These are phyloP conservation scores for Perizoma flavofasciatum DNA, from an alignment of 2,888 invertebrate genomes.

Conservation along the genomic window DNA sequence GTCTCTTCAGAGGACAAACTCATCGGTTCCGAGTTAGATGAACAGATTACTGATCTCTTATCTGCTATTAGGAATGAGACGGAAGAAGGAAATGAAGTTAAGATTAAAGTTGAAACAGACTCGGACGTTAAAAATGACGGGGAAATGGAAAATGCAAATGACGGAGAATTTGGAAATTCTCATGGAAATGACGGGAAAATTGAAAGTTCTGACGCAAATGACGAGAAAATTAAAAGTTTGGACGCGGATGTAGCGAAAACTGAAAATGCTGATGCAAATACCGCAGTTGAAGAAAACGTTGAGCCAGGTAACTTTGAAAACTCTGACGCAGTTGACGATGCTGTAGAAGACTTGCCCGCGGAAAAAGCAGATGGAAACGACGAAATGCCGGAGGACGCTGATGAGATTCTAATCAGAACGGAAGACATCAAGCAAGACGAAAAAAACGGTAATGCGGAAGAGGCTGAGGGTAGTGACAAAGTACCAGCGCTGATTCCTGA, in stretches of 20 bases:
- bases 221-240: too few species aligned
- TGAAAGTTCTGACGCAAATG: too few species aligned
- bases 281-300: background rate
- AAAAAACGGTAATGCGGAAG: slow-evolving; percentile 15
- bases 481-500: slow-evolving; percentile 40
- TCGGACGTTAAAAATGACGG: background rate
- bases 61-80: slow-evolving; percentile 48
- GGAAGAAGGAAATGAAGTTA: slow-evolving; percentile 14
- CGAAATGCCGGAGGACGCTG: background rate
- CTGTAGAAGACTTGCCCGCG: background rate
- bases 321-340: background rate
- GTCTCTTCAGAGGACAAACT: slow-evolving; percentile 24
- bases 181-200: too few species aligned
- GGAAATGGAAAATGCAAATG: too few species aligned
- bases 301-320: background rate
- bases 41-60: slow-evolving; percentile 62
- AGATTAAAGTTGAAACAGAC: slow-evolving; percentile 14
- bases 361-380: background rate
- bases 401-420: too few species aligned
- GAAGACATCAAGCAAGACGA: slow-evolving; percentile 20
- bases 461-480: slow-evolving; percentile 31
- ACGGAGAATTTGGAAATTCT: too few species aligned
- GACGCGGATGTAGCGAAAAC: background rate
- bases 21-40: slow-evolving; percentile 47
- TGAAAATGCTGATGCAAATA: slow-evolving; percentile 11